Percentiles rank a stretch among this genome's conserved stretches.
phyloP scores from a whole-genome alignment of 1,140 invertebrate genomes.

The Triops longicaudatus region DNA sequence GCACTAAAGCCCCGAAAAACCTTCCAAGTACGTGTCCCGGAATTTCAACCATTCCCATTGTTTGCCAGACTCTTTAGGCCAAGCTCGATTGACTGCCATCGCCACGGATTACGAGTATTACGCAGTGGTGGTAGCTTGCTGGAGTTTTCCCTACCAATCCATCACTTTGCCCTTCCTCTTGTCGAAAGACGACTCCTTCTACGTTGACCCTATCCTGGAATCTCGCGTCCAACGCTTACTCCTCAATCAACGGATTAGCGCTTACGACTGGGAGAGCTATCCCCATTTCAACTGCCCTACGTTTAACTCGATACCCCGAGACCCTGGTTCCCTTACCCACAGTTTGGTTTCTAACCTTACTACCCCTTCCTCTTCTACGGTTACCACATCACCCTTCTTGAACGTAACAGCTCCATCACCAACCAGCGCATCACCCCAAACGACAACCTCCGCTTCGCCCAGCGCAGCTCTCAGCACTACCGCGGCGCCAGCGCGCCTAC shows the following conservation, averaged over 20 bases:
- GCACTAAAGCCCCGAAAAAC: not conserved
- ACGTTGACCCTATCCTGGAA: not conserved
- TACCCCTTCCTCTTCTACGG: not conserved
- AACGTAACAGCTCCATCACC: not conserved
- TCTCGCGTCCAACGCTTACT: slow-evolving; percentile 20
- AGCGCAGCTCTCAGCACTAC: not conserved
- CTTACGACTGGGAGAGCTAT: slow-evolving; percentile 16
- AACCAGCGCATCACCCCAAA: not conserved
- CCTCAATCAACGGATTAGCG: slow-evolving; percentile 6
- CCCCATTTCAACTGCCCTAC: not conserved
- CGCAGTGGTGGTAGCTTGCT: slow-evolving; percentile 25
- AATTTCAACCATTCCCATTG: not conserved
- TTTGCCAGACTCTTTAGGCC: slow-evolving; percentile 26
- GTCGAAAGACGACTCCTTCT: not conserved
- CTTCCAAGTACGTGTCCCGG: not conserved
- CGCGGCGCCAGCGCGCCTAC: not conserved
- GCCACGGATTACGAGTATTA: slow-evolving; percentile 28
- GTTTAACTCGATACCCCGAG: not conserved
- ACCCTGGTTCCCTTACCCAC: not conserved
- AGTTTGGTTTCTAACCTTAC: not conserved
- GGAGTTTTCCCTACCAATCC: slow-evolving; percentile 23
- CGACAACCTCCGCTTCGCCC: not conserved
- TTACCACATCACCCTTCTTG: not conserved
- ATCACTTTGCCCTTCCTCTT: slow-evolving; percentile 28
- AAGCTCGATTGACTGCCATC: slow-evolving; percentile 24